These are phyloP conservation scores for Mayetiola destructor DNA, from an alignment of 2,888 invertebrate genomes.

Conservation along the genomic window DNA sequence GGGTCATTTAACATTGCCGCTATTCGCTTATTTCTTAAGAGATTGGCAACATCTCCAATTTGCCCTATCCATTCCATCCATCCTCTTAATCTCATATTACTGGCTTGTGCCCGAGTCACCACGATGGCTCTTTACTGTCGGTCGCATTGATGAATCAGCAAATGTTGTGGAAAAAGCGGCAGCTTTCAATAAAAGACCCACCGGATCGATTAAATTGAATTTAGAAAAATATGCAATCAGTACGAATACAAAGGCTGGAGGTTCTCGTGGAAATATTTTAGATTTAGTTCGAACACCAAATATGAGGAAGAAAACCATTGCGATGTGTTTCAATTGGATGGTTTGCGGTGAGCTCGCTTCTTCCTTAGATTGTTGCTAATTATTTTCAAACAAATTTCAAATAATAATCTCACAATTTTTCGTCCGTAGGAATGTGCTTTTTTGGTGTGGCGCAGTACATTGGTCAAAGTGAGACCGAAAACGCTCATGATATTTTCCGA, in stretches of 20 bases:
- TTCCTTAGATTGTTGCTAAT: not conserved
- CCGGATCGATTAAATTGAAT: conserved; percentile 36
- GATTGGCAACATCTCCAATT: conserved; percentile 55
- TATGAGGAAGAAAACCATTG: conserved; percentile 53
- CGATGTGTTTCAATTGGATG: conserved; percentile 66
- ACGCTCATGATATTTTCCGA: conserved; percentile 65
- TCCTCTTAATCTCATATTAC: conserved; percentile 45
- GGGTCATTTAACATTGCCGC: conserved; percentile 48
- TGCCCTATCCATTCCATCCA: conserved; percentile 47
- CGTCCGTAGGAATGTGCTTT: conserved; percentile 48
- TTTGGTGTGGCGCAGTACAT: conserved; percentile 78
- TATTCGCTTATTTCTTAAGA: conserved; percentile 48
- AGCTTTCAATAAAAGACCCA: conserved; percentile 39
- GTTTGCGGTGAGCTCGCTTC: conserved; percentile 48
- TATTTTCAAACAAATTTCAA: no score
- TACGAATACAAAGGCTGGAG: conserved; percentile 27
- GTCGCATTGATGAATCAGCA: conserved; percentile 46
- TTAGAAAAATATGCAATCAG: conserved; percentile 26
- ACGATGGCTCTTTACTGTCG: conserved; percentile 58
- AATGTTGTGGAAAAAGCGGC: conserved; percentile 49
- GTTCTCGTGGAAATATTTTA: conserved; percentile 40
- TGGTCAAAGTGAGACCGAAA: conserved; percentile 61
- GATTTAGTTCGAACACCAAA: conserved; percentile 56
- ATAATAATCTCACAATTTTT: not conserved
- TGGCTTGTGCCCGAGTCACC: conserved; percentile 67